Conservation (phyloP, 2,888 invertebrate species). For the Eulithis testata region DNA sequence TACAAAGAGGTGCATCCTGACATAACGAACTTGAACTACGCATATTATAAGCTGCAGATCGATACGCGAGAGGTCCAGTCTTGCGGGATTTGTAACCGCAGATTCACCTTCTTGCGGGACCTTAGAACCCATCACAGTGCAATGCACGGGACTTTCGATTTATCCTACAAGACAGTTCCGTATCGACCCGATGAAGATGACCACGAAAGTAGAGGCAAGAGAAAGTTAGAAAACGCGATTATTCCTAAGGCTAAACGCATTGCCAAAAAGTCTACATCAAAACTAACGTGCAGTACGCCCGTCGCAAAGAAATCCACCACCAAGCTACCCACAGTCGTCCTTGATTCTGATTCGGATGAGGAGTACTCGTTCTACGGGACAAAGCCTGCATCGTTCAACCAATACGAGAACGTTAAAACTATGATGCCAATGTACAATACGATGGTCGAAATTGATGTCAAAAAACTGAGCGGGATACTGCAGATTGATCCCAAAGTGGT, state of each 20-base stretch:
- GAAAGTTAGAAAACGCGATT: slow-evolving; percentile 36
- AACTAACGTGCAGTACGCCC: slow-evolving; percentile 52
- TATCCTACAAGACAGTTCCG: slow-evolving; percentile 47
- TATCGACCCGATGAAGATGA: slow-evolving; percentile 36
- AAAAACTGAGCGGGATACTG: slow-evolving; percentile 78
- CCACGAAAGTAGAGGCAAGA: slow-evolving; percentile 24
- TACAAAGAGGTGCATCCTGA: slow-evolving; percentile 56
- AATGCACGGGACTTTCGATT: slow-evolving; percentile 45
- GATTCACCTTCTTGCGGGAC: slow-evolving; percentile 54
- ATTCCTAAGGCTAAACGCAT: slow-evolving; percentile 44
- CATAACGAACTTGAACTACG: slow-evolving; percentile 53
- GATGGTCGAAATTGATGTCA: slow-evolving; percentile 71
- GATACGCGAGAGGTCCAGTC: slow-evolving; percentile 48
- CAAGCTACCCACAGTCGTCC: slow-evolving; percentile 56
- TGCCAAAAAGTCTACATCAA: slow-evolving; percentile 67
- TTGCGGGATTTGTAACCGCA: slow-evolving; percentile 54
- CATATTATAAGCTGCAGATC: slow-evolving; percentile 52
- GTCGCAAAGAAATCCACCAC: slow-evolving; percentile 82
- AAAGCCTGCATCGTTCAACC: slow-evolving; percentile 62
- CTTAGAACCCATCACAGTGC: slow-evolving; percentile 55
- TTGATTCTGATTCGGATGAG: slow-evolving; percentile 32
- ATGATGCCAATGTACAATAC: slow-evolving; percentile 82
- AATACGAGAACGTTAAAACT: slow-evolving; percentile 74
- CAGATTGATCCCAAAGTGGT: slow-evolving; percentile 79
- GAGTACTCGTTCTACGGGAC: slow-evolving; percentile 81